Conservation (phyloP, 2,797 vertebrate genomes). For the Gymnodraco acuticeps region DNA sequence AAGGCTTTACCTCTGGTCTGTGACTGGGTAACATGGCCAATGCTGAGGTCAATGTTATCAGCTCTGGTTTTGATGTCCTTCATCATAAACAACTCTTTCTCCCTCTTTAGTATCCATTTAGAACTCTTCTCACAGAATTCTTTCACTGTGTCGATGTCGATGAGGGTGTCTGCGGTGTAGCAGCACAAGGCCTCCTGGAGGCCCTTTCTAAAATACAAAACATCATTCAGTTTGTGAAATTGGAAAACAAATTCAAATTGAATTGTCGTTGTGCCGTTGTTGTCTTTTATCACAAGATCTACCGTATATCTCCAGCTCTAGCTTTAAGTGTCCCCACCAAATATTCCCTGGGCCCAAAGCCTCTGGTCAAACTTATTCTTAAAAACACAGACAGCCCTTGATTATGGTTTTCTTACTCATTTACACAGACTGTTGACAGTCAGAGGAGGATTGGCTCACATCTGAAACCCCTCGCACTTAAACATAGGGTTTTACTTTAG, state of each 20-base stretch:
- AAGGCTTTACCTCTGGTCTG: conserved; percentile 57
- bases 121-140: conserved; percentile 56
- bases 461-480: too few species aligned
- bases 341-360: too few species aligned
- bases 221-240: not conserved
- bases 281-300: not conserved
- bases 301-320: too few species aligned
- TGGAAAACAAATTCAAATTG: not conserved
- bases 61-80: conserved; percentile 71
- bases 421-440: too few species aligned
- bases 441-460: too few species aligned
- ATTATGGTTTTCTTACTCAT: too few species aligned
- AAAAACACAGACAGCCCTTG: too few species aligned
- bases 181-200: conserved; percentile 50
- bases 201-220: conserved; percentile 59
- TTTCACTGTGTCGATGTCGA: conserved; percentile 55
- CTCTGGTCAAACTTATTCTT: not conserved
- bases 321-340: too few species aligned
- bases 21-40: conserved; percentile 57
- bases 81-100: conserved; percentile 67
- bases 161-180: conserved; percentile 73
- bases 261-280: not conserved
- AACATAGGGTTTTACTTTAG: too few species aligned
- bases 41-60: conserved; percentile 39
- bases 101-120: conserved; percentile 69